Conservation (phyloP, 2,113 vertebrate species). For the Aspidoscelis tigris region DNA sequence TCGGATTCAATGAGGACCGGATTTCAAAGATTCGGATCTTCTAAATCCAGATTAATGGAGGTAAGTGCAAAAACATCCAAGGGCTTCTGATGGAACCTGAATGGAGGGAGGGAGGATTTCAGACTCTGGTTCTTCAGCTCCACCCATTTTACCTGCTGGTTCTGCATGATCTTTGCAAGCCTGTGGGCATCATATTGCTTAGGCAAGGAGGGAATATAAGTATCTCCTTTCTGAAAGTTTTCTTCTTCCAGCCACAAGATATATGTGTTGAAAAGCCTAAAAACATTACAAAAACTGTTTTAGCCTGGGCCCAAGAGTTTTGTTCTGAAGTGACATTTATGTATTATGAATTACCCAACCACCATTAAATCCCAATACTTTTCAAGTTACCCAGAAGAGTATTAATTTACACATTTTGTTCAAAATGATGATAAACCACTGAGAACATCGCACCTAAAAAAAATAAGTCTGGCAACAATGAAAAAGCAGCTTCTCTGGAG, state of each 20-base stretch:
- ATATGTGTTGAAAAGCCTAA: slow-evolving; percentile 92
- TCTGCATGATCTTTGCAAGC: slow-evolving; percentile 94
- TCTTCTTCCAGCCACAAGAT: slow-evolving; percentile 95
- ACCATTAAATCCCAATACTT: no score
- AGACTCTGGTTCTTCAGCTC: not conserved
- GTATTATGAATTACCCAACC: no score
- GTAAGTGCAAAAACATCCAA: no score
- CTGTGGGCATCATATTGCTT: slow-evolving; percentile 90
- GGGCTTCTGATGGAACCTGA: not conserved
- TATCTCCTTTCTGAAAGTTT: slow-evolving; percentile 91
- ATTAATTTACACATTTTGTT: not conserved
- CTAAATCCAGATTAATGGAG: no score
- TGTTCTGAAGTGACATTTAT: no score
- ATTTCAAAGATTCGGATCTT: no score
- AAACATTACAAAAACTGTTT: not conserved
- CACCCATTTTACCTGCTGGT: slow-evolving; percentile 80
- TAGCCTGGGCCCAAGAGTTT: not conserved
- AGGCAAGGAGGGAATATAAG: slow-evolving; percentile 91
- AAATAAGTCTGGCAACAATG: not conserved
- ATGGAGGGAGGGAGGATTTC: rapidly evolving
- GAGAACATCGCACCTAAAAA: not conserved
- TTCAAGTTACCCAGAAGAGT: not conserved
- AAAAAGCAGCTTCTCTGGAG: not conserved
- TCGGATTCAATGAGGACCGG: no score
- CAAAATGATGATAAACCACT: no score